Base-by-base conservation (phyloP, 2,113 vertebrate species). In the Athene cunicularia region DNA sequence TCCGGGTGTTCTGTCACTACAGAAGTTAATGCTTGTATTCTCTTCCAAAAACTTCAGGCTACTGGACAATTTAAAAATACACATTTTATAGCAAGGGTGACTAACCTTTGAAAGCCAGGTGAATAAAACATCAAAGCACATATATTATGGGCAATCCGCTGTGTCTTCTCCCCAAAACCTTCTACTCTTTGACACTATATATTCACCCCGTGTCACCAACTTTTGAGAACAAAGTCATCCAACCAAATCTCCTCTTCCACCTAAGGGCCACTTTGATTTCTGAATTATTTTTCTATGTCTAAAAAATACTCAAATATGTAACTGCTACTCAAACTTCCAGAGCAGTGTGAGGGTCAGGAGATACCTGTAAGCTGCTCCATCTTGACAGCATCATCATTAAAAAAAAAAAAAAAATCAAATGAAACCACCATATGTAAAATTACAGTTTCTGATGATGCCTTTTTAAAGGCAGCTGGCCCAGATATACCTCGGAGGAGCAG, bases 401-500 rank as follows among this genome's bases (percentile, higher is more conserved):
- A 37, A 49, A 23, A 24, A 16, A n/a, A 23, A 33, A 23, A 56
- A 20, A 7, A 41, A 12, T 21, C 20, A 55, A 23, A 23, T 75
- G 41, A 88, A 87, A 32, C 24, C 1, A 0, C 24, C 1, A 0
- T 6, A 75, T 2, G 13, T 18, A 56, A 52, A 71, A 67, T 30
- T 7, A 30, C 1, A 21, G 28, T 33, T 82, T 81, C 45, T 28
- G 11, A 47, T 24, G 0, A 0, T 12, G 14, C 23, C 56, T 72
- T 45, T 47, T 60, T 37, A 55, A 47, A 47, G 3, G 3, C 49
- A 76, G 72, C 32, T 66, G 70, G 35, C 30, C 90, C 0, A 0
- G 70, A n/a, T 74, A 53, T 97, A 98, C 97, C 97, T 98, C 91
- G 59, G 58, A 47, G 77, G 50, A 77, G 33, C 1, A 2, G 79